Base-by-base conservation (phyloP, 2,113 vertebrate species). In the Mixornis gularis region DNA sequence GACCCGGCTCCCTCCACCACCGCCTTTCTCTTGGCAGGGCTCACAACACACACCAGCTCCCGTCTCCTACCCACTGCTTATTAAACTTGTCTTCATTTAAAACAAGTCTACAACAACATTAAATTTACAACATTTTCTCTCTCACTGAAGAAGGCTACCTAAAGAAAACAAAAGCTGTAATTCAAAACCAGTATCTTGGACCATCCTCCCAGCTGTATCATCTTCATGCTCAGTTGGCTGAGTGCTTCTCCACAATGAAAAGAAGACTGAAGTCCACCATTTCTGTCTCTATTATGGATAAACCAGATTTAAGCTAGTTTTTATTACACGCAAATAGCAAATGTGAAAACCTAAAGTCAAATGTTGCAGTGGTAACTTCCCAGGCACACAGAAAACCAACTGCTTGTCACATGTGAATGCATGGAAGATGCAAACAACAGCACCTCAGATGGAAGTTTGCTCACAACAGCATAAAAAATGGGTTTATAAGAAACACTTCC, bases 151-250 rank as follows among this genome's bases (percentile, higher is more conserved):
- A 38, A 32, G 16, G n/a, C 29, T 44, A 38, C 13, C 20, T 55
- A 18, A 70, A 9, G 9, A 16, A 25, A 48, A 12, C 8, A 36
- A 16, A 12, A 58, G 12, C 1, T 27, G 36, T 17, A 34, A 73
- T 38, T 15, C 20, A 72, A 38, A 69, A 20, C 34, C 65, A 84
- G 9, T 26, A 25, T 53, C 40, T 30, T 38, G 9, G 20, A 29
- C 7, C 1, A 2, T 24, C 60, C 53, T 83, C 1, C 1, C 30
- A 59, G 9, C 11, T 59, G 34, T 66, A 59, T 48, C 16, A 11
- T 49, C 13, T 60, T 60, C 69, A 59, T 3, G 6, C 48, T 79
- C 6, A 1, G 3, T 1, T 53, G 46, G 21, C 25, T 0, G 1
- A 48, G n/a, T 32, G 32, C 48, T 82, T 40, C 70, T 73, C 58